Conservation (phyloP, 92 coral and sea anemone genomes). For the Actinostola sp. region DNA sequence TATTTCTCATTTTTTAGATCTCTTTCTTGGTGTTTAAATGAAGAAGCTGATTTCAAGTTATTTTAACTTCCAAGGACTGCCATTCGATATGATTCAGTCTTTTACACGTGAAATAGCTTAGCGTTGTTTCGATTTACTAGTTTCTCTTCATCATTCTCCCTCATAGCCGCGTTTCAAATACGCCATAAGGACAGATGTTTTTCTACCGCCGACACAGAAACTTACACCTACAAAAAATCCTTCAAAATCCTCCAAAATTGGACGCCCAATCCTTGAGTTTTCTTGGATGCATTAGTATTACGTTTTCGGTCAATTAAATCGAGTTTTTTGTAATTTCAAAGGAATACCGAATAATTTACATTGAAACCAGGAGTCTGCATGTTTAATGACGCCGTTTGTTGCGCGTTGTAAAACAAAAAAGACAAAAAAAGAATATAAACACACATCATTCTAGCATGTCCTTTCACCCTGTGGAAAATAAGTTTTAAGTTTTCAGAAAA, state of each 20-base stretch:
- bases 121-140: neutral
- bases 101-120: neutral
- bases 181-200: constrained; percentile 30
- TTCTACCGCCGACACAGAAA: neutral
- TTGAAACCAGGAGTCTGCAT: constrained; percentile 11
- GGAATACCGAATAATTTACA: constrained; percentile 8
- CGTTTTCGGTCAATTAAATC: constrained; percentile 14
- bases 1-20: neutral
- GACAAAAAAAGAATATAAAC: no score
- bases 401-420: no score
- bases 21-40: neutral
- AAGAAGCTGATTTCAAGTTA: neutral
- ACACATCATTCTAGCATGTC: no score
- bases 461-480: no score
- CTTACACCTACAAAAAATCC: neutral
- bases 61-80: neutral
- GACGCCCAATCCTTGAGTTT: neutral
- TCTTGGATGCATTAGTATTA: constrained; percentile 4
- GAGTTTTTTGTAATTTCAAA: neutral
- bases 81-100: neutral
- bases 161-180: constrained; percentile 23
- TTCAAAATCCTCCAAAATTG: neutral
- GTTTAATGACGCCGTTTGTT: constrained; percentile 15
- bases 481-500: no score
- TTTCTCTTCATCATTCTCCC: neutral